Evolutionary conservation across 2,113 vertebrate genomes (phyloP), one percentile per base, ranked within the genome.

Genomic region (Pteruthius melanotis): DNA sequence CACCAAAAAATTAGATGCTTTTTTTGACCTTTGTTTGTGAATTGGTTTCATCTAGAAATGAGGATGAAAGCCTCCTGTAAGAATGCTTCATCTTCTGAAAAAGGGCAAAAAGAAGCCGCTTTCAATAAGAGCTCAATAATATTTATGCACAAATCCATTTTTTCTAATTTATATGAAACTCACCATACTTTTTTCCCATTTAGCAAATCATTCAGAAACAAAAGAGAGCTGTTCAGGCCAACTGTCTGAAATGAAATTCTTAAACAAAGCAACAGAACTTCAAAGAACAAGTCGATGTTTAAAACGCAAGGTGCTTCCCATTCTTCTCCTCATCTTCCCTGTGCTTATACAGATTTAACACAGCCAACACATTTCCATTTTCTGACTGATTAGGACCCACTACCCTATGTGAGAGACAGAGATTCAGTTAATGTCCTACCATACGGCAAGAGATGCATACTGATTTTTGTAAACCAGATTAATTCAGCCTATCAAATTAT

Each of bases 21-120:
- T 83, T 22, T 39, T 77, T 87, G 87, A 89, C 74, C 69, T 95
- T 94, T 92, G 80, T 84, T 88, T 95, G 64, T 89, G 76, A 83
- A 89, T 64, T 54, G 39, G 23, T 24, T 90, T 94, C 11, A 65
- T 77, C 49, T 61, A 78, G 35, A 94, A 83, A 78, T 28, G 49
- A 13, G 26, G 39, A 63, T 75, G 50, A 92, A 90, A 66, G 15
- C 3, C 11, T 75, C 50, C 49, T 26, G 27, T 76, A 85, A 85
- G 79, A 83, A 83, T 30, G 57, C 42, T 91, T 80, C 33, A 30
- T 90, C 45, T 88, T 90, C 42, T 57, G 27, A 79, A 69, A 90
- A 89, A 93, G 27, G 33, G 21, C 30, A 70, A 56, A 92, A 83
- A 77, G 15, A 11, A 83, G 3, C 24, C 22, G 44, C 57, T 27